A percentile compares a stretch with the other conserved stretches of the same genome.
Conservation (phyloP, 2,888 invertebrate genomes). For the Cataglyphis rosenhaueri region DNA sequence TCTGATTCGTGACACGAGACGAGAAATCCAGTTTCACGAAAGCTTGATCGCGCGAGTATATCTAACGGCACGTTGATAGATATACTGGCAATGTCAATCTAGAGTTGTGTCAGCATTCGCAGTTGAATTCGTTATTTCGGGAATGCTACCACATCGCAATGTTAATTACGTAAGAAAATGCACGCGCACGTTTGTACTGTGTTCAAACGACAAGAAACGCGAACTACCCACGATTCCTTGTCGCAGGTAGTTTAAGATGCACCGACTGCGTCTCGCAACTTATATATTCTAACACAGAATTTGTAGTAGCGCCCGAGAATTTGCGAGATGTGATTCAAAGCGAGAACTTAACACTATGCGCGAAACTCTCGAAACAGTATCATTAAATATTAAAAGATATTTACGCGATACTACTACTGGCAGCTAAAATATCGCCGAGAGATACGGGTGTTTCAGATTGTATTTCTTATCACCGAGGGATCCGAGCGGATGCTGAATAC, state of each 20-base stretch:
- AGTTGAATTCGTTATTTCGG: background rate
- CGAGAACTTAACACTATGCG: conserved; percentile 16
- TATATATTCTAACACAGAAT: conserved; percentile 47
- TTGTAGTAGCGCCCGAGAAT: conserved; percentile 29
- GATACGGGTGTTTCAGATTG: conserved; percentile 27
- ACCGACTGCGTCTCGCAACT: conserved; percentile 48
- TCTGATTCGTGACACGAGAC: conserved; percentile 72
- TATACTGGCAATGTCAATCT: conserved; percentile 13
- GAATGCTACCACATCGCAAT: background rate
- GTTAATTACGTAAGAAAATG: conserved; percentile 40
- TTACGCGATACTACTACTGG: conserved; percentile 33
- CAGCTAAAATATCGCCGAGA: conserved; percentile 1
- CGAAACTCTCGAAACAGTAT: conserved; percentile 13
- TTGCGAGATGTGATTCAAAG: conserved; percentile 44
- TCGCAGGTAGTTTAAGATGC: conserved; percentile 51
- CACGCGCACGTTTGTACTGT: conserved; percentile 12
- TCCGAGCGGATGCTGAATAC: conserved; percentile 3
- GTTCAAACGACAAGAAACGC: conserved; percentile 42
- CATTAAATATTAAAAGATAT: conserved; percentile 52
- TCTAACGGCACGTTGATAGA: conserved; percentile 36
- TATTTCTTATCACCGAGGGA: conserved; percentile 44
- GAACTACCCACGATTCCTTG: conserved; percentile 35
- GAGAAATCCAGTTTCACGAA: conserved; percentile 58
- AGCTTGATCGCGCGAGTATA: conserved; percentile 29
- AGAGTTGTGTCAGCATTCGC: background rate